Evolutionary conservation across 2,888 invertebrate genomes (phyloP).

Genomic region (Stenoptilia bipunctidactyla): DNA sequence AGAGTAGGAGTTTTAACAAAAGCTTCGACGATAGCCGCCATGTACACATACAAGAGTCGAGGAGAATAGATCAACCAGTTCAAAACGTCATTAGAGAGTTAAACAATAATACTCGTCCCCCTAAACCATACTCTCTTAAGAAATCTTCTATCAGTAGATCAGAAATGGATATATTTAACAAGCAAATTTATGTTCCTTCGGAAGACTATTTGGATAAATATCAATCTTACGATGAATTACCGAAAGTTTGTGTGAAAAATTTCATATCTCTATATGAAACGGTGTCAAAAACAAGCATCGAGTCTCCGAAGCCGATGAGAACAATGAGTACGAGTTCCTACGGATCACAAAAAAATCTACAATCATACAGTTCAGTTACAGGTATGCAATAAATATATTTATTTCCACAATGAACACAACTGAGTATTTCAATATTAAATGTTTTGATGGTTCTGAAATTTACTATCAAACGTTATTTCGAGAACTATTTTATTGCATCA

Average conservation of each 20-base stretch:
- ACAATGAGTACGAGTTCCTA: slow-evolving; percentile 22
- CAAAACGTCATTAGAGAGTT: neutral
- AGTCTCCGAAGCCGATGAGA: slow-evolving; percentile 21
- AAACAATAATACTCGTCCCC: neutral
- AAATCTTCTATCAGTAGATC: slow-evolving; percentile 55
- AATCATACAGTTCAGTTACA: slow-evolving; percentile 36
- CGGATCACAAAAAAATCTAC: slow-evolving; percentile 27
- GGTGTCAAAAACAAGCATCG: slow-evolving; percentile 35
- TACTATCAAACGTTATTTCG: too few species aligned
- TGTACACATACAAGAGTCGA: slow-evolving; percentile 9
- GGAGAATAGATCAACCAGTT: neutral
- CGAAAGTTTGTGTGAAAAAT: slow-evolving; percentile 53
- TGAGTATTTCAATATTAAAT: too few species aligned
- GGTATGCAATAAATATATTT: too few species aligned
- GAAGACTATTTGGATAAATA: slow-evolving; percentile 46
- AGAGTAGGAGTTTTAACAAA: slow-evolving; percentile 33
- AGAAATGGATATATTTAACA: slow-evolving; percentile 62
- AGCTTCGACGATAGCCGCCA: slow-evolving; percentile 14
- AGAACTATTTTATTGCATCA: too few species aligned
- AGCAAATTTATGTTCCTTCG: slow-evolving; percentile 25
- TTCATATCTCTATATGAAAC: slow-evolving; percentile 56
- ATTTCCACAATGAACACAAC: too few species aligned
- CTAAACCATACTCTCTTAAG: slow-evolving; percentile 20
- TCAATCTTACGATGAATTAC: slow-evolving; percentile 56
- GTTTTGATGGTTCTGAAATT: too few species aligned